Percentiles rank a stretch among this genome's conserved stretches.
phyloP scores from a whole-genome alignment of 2,113 vertebrate species.

The Formicarius rufipectus region DNA sequence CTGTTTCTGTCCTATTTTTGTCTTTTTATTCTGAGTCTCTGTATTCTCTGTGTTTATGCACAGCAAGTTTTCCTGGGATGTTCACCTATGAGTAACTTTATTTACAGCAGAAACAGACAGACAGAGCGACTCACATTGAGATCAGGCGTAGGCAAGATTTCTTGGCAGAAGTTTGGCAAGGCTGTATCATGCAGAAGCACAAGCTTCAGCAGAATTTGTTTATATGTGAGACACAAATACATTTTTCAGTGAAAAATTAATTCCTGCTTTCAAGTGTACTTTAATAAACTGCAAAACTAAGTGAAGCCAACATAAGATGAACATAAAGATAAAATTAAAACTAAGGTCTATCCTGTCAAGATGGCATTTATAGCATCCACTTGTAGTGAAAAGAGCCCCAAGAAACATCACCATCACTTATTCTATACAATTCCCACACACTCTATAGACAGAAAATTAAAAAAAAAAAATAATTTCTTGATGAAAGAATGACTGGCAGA shows the following conservation, averaged over 20 bases:
- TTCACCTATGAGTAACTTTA: background rate
- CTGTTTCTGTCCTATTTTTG: background rate
- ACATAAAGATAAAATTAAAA: background rate
- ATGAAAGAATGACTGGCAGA: background rate
- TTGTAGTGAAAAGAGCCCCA: background rate
- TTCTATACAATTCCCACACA: background rate
- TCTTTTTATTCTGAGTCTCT: background rate
- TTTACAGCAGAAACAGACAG: conserved; percentile 34
- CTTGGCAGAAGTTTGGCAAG: background rate
- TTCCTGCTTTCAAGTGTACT: background rate
- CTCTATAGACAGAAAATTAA: background rate
- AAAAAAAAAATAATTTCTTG: background rate
- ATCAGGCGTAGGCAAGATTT: background rate
- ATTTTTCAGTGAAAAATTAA: background rate
- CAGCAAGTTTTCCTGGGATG: background rate
- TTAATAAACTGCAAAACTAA: background rate
- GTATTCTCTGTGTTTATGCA: background rate
- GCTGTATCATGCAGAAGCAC: background rate
- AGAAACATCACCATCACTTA: background rate
- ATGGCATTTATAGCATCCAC: background rate
- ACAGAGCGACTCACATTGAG: background rate
- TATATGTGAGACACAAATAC: background rate
- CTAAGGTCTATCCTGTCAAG: background rate
- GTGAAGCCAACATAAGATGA: background rate
- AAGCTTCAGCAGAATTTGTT: conserved; percentile 27